phyloP scores from a whole-genome alignment of 2,113 vertebrate species.

The Pollimyrus isidori region DNA sequence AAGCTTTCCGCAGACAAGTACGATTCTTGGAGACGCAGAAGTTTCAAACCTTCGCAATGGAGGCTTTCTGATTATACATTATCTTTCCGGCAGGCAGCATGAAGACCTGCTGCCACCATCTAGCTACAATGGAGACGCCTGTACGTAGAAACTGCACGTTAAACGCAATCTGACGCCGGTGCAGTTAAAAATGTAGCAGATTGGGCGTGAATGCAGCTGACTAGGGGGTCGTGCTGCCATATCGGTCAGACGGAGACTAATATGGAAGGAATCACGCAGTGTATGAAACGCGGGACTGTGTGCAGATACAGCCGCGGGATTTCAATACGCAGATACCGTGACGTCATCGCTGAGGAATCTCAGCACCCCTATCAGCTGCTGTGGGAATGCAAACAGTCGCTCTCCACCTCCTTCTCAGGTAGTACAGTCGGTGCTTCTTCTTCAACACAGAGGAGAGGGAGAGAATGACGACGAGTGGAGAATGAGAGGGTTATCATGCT shows the following conservation, averaged over 20 bases:
- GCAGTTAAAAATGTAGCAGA: not conserved
- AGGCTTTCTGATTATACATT: not conserved
- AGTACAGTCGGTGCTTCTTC: conserved; percentile 69
- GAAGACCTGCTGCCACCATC: not conserved
- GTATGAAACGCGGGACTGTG: conserved; percentile 52
- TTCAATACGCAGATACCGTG: conserved; percentile 60
- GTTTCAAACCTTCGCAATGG: not conserved
- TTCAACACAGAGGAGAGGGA: conserved; percentile 57
- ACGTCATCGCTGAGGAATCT: conserved; percentile 7
- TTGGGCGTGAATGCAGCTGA: not conserved
- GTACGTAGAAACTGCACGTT: not conserved
- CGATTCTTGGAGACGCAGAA: not conserved
- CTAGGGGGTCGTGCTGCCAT: not conserved
- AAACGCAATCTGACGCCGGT: not conserved
- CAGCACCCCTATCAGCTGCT: not conserved
- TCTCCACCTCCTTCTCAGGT: not conserved
- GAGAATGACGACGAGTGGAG: conserved; percentile 43
- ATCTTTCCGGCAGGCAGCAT: not conserved
- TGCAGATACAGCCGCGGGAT: conserved; percentile 49
- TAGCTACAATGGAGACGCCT: not conserved
- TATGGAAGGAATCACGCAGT: conserved; percentile 56
- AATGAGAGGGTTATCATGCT: not conserved
- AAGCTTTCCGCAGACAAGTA: too few relatives aligned
- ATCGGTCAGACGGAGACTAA: conserved; percentile 43
- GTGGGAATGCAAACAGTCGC: not conserved